These are phyloP conservation scores for Pristiophorus japonicus DNA, from an alignment of 2,113 vertebrate species.

Conservation along the genomic window DNA sequence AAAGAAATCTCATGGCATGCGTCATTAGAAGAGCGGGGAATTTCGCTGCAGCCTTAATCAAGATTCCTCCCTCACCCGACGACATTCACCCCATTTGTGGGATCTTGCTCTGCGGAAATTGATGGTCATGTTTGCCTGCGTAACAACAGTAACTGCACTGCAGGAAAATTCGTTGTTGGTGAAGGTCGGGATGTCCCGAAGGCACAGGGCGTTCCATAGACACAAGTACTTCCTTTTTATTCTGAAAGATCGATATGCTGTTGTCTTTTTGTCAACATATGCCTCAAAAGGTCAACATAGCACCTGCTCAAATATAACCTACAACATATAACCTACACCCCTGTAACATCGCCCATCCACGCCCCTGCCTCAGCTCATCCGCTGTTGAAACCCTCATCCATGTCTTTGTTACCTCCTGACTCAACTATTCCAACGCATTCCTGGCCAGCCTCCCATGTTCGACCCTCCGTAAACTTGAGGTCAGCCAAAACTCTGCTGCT, in stretches of 20 bases:
- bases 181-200: neutral
- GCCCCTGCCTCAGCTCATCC: too few species aligned
- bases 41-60: neutral
- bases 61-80: neutral
- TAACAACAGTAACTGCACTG: neutral
- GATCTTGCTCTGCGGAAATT: too few species aligned
- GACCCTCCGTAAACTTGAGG: too few species aligned
- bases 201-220: neutral
- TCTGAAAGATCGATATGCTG: neutral
- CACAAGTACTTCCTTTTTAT: neutral
- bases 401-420: too few species aligned
- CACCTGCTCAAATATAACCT: neutral
- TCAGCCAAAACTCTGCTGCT: too few species aligned
- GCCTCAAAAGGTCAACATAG: neutral
- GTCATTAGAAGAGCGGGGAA: neutral
- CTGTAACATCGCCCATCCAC: too few species aligned
- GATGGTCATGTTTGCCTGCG: neutral
- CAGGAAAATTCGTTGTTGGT: neutral
- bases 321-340: too few species aligned
- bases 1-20: neutral
- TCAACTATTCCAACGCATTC: too few species aligned
- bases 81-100: neutral
- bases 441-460: too few species aligned
- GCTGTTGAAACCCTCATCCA: too few species aligned
- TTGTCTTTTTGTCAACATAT: neutral